Evolutionary conservation across 2,888 invertebrate species (phyloP), one percentile per base, ranked within the genome.

Genomic region (Campoplex nolae): DNA sequence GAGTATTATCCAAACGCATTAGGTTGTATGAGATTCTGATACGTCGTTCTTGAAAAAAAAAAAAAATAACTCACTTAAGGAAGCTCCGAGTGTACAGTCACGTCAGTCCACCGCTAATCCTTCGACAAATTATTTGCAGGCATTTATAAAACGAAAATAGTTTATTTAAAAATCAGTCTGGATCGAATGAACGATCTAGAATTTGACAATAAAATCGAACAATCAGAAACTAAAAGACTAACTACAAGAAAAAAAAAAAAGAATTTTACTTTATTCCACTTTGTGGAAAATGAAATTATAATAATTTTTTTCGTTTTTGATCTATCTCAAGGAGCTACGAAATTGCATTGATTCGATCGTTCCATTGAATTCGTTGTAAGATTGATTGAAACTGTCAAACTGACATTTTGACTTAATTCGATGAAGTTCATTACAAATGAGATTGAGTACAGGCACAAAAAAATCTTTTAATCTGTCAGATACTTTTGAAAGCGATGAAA

Each of bases 1-100:
- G 42, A 70, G 79, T 67, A 71, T 83, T 77, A 86, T 73, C 62
- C 83, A 79, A 83, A 83, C 67, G 83, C 86, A 86, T 83, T 83
- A 83, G 71, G 32, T 65, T 18, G 65, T 76, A 71, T 38, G 56
- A 56, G 65, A 67, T 80, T 54, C 48, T 67, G 77, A 82, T 85
- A 78, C 68, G 68, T 42, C 68, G 77, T 42, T 68, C 68, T 67
- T 48, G 67, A 73, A 71, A 56, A 58, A 23, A 23, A 23, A 23
- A 23, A 23, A 23, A 23, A 23, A 23, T 0, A 68, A 73, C 76
- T 76, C 58, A 67, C 54, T 81, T 62, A 73, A 67, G 28, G 48
- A 51, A 28, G 38, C 13, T 45, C 42, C 68, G 42, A 13, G 48
- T 9, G 48, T 51, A 71, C 42, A 70, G 70, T 67, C 38, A 11